Evolutionary conservation across 2,797 vertebrate species (phyloP).

Genomic region (Chanos chanos): DNA sequence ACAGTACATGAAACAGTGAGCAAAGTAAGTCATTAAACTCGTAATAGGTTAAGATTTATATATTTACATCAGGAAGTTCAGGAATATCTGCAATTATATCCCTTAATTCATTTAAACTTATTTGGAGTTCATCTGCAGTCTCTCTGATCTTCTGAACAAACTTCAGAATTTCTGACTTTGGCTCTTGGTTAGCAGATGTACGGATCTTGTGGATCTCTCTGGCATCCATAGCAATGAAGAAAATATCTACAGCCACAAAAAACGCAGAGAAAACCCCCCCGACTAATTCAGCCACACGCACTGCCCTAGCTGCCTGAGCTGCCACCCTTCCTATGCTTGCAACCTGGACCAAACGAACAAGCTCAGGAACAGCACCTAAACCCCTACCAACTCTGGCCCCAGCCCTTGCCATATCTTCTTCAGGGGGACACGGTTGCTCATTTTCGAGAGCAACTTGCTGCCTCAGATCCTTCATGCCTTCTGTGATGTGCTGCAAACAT

Average conservation of each 20-base stretch:
- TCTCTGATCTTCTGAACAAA: neutral
- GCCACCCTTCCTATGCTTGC: slow-evolving; percentile 39
- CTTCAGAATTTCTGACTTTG: neutral
- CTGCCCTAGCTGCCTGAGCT: slow-evolving; percentile 57
- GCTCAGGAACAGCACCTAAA: neutral
- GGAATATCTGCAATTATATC: neutral
- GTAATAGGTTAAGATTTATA: too few species aligned
- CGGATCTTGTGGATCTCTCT: slow-evolving; percentile 62
- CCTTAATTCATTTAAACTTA: neutral
- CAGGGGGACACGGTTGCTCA: neutral
- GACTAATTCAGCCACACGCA: slow-evolving; percentile 56
- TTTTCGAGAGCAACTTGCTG: neutral
- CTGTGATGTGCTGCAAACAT: slow-evolving; percentile 45
- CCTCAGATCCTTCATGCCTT: neutral
- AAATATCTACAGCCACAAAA: slow-evolving; percentile 66
- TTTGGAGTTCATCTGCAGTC: neutral
- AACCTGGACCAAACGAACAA: slow-evolving; percentile 2
- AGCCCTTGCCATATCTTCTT: neutral
- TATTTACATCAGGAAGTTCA: neutral
- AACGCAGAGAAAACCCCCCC: slow-evolving; percentile 61
- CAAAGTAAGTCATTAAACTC: too few species aligned
- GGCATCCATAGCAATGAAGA: slow-evolving; percentile 67
- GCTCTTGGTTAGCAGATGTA: too few species aligned
- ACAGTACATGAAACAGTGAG: too few species aligned
- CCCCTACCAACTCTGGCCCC: neutral